A percentile compares a stretch with the other conserved stretches of the same genome.
These are phyloP conservation scores for Theocolax elegans DNA, from an alignment of 1,140 invertebrate genomes.

Conservation along the genomic window DNA sequence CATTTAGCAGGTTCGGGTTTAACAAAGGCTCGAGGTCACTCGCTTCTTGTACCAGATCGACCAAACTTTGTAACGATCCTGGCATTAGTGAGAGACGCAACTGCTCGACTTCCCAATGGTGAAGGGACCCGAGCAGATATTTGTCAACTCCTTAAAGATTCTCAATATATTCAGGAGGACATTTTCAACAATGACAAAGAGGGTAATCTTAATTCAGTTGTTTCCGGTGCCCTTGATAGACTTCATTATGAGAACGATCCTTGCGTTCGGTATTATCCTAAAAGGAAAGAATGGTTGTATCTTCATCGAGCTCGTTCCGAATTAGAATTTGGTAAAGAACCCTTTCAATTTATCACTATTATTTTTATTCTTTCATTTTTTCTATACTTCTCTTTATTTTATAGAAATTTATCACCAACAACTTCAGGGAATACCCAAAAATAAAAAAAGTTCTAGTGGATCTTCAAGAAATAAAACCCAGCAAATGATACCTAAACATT, in stretches of 20 bases:
- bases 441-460: slow-evolving; percentile 66
- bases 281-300: slow-evolving; percentile 91
- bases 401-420: slow-evolving; percentile 73
- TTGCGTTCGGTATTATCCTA: slow-evolving; percentile 90
- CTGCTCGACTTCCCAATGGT: slow-evolving; percentile 91
- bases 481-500: slow-evolving; percentile 53
- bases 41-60: slow-evolving; percentile 82
- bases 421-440: slow-evolving; percentile 71
- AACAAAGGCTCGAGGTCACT: slow-evolving; percentile 83
- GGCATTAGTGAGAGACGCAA: slow-evolving; percentile 90
- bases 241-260: slow-evolving; percentile 91
- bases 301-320: slow-evolving; percentile 78
- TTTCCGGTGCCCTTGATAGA: slow-evolving; percentile 88
- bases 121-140: slow-evolving; percentile 93
- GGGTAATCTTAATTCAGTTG: slow-evolving; percentile 79
- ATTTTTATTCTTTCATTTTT: slow-evolving; percentile 10
- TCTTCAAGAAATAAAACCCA: slow-evolving; percentile 60
- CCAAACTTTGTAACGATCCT: slow-evolving; percentile 93
- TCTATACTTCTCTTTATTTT: slow-evolving; percentile 23
- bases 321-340: slow-evolving; percentile 61
- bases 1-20: slow-evolving; percentile 66
- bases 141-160: slow-evolving; percentile 84
- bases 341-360: background rate
- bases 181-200: slow-evolving; percentile 63
- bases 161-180: slow-evolving; percentile 81